phyloP scores from a whole-genome alignment of 2,113 vertebrate species.

The Canis aureus region DNA sequence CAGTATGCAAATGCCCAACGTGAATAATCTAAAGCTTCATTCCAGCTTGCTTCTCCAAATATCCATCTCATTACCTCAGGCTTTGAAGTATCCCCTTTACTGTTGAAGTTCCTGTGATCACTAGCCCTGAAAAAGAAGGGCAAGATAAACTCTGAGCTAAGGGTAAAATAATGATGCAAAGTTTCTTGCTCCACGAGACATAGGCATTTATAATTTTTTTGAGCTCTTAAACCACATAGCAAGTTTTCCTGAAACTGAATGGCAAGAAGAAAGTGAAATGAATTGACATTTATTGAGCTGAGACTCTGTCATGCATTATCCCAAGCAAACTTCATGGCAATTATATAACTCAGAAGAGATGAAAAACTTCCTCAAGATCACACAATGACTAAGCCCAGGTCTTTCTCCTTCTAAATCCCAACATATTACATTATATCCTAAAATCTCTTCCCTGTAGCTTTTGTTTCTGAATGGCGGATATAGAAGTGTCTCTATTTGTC shows the following conservation, averaged over 20 bases:
- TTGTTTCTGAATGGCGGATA: background rate
- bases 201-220: background rate
- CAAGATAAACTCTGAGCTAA: background rate
- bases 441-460: background rate
- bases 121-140: background rate
- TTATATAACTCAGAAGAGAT: background rate
- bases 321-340: background rate
- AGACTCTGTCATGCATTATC: background rate
- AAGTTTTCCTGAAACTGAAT: conserved; percentile 47
- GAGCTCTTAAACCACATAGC: background rate
- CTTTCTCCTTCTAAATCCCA: background rate
- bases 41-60: background rate
- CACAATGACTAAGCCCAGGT: background rate
- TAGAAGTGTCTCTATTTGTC: conserved; percentile 14
- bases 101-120: background rate
- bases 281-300: conserved; percentile 17
- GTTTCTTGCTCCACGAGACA: background rate
- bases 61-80: background rate
- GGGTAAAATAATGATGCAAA: background rate
- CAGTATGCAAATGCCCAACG: background rate
- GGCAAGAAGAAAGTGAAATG: conserved; percentile 40
- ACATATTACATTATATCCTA: background rate
- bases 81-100: background rate
- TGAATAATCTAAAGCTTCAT: background rate
- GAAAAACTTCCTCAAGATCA: background rate